Base-by-base conservation (phyloP, 1,140 invertebrate genomes). In the Drosophila tropicalis region DNA sequence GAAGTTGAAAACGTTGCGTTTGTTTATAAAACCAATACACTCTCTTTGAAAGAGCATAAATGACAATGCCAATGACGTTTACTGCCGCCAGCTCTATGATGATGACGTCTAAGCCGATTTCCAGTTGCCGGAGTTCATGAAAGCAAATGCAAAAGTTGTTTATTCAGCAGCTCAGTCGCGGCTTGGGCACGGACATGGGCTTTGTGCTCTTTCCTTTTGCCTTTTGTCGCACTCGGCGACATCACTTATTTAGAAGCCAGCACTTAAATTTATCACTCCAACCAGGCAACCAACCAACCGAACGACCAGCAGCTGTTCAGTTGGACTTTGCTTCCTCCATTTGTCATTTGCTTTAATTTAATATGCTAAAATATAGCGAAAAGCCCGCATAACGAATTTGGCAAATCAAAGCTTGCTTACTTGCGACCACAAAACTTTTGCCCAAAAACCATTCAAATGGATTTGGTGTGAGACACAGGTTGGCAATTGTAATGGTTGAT, bases 81-180 rank as follows among this genome's bases (percentile, higher is more conserved):
- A 40, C 65, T 64, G 69, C 44, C 44, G 19, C 12, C 44, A 51
- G 44, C 9, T 51, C 44, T 51, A 19, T 22, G 44, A 51, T 51
- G 44, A 39, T 70, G 60, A 68, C 32, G 19, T 58, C 66, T 87
- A 87, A 86, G 83, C 82, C 79, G 83, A 79, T 86, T 86, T 86
- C 56, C 79, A 76, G 63, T 70, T 81, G 44, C 7, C 19, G 32
- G 41, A 87, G 76, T 86, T 87, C 79, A 79, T 82, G 76, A 79
- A 86, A 76, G 82, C 75, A 87, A 83, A 87, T 79, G 82, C 79
- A 83, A 86, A 86, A 82, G 66, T 82, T 86, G 82, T 86, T 86
- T 86, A 87, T 82, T 86, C 69, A 87, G 70, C 79, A 79, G 83
- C 82, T 87, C 77, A 86, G 79, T 72, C 83, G 79, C 72, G 83